These are phyloP conservation scores for Distichodus sexfasciatus DNA, from an alignment of 2,797 vertebrate species.

Conservation along the genomic window DNA sequence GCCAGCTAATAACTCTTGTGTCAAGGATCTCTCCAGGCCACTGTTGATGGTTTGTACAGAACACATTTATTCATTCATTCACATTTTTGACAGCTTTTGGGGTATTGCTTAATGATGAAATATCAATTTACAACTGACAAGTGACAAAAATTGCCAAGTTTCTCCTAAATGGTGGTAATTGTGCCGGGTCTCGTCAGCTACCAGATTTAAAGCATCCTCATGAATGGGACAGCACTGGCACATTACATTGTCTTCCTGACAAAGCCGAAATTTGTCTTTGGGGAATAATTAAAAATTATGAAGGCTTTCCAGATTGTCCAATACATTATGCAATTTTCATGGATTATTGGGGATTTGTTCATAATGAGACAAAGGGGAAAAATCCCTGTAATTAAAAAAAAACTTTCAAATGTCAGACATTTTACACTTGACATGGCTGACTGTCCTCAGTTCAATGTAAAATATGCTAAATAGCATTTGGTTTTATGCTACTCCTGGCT, in stretches of 20 bases:
- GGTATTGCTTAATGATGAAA: slow-evolving; percentile 5
- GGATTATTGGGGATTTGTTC: background rate
- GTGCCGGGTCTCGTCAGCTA: background rate
- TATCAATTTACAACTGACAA: background rate
- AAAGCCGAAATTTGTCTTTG: background rate
- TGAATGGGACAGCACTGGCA: background rate
- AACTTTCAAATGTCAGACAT: background rate
- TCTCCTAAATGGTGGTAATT: background rate
- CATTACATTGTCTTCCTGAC: background rate
- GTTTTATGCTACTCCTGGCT: too few species aligned
- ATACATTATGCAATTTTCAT: background rate
- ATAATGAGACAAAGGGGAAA: background rate
- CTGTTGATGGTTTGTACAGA: background rate
- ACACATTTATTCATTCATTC: background rate
- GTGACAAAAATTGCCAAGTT: background rate
- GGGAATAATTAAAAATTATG: background rate
- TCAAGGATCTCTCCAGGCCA: background rate
- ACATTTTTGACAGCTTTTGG: background rate
- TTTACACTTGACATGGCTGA: background rate
- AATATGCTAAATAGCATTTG: background rate
- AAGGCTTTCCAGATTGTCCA: background rate
- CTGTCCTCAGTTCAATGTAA: background rate
- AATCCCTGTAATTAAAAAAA: background rate
- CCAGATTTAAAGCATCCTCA: background rate
- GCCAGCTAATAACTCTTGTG: slow-evolving; percentile 14